Evolutionary conservation across 2,888 invertebrate genomes (phyloP).

Genomic region (Lasius platythorax): DNA sequence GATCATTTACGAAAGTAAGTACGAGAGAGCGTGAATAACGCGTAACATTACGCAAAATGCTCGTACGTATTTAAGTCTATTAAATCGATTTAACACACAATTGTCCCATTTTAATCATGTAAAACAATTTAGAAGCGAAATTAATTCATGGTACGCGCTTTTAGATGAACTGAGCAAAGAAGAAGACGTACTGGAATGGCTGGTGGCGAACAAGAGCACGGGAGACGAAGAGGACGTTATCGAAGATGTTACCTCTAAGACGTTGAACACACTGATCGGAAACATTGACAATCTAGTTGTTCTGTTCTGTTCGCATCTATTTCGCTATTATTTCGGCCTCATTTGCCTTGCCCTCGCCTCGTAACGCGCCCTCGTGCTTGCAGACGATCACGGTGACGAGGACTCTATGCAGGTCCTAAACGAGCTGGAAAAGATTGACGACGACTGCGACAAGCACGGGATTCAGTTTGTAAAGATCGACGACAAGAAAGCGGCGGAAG

Average conservation of each 20-base stretch:
- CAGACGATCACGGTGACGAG: constrained; percentile 96
- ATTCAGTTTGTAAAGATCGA: constrained; percentile 98
- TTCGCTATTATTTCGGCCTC: neutral
- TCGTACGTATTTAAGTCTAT: neutral
- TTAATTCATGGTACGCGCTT: constrained; percentile 38
- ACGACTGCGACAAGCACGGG: constrained; percentile 96
- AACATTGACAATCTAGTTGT: constrained; percentile 97
- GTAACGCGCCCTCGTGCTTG: neutral
- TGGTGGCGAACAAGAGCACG: constrained; percentile 96
- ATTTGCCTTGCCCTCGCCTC: neutral
- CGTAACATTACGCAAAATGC: neutral
- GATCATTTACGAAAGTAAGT: constrained; percentile 96
- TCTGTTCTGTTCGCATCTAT: constrained; percentile 92
- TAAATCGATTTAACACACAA: neutral
- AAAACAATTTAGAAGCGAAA: constrained; percentile 25
- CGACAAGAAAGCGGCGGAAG: constrained; percentile 93
- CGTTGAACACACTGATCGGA: constrained; percentile 94
- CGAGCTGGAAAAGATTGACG: constrained; percentile 97
- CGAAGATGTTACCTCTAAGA: constrained; percentile 97
- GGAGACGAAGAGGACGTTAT: constrained; percentile 98
- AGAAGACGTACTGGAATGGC: constrained; percentile 97
- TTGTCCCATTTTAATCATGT: constrained; percentile 1
- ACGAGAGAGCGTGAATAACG: constrained; percentile 9
- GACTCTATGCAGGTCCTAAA: constrained; percentile 94
- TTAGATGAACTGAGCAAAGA: constrained; percentile 95